phyloP scores from a whole-genome alignment of 1,140 invertebrate genomes.

The Conus ventricosus region DNA sequence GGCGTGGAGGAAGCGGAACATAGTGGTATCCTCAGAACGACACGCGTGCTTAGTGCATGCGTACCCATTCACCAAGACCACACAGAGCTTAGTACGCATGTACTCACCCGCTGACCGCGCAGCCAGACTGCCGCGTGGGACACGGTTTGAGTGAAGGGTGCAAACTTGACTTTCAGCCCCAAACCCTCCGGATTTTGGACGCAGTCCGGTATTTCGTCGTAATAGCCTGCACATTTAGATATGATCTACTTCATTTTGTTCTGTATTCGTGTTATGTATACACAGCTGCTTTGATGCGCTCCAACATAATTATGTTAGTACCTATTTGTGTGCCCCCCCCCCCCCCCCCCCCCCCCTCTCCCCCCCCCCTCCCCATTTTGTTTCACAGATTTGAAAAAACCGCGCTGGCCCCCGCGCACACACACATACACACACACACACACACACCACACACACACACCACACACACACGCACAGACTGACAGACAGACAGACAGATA shows the following conservation, averaged over 20 bases:
- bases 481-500: too few relatives aligned
- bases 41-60: background rate
- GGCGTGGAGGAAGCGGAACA: too few relatives aligned
- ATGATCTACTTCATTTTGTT: background rate
- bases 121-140: constrained; percentile 49
- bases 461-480: background rate
- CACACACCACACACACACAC: background rate
- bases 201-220: constrained; percentile 49
- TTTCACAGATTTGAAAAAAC: too few relatives aligned
- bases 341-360: too few relatives aligned
- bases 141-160: constrained; percentile 48
- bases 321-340: background rate
- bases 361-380: too few relatives aligned
- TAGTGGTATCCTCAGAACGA: background rate
- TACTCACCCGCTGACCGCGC: constrained; percentile 44
- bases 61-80: background rate
- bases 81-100: background rate
- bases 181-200: constrained; percentile 45
- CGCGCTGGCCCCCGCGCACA: background rate
- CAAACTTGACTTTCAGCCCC: constrained; percentile 37
- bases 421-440: background rate
- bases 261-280: too few relatives aligned
- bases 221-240: constrained; percentile 38
- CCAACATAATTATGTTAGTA: background rate
- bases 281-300: background rate